phyloP scores from a whole-genome alignment of 2,797 vertebrate species.

The Borostomias antarcticus region DNA sequence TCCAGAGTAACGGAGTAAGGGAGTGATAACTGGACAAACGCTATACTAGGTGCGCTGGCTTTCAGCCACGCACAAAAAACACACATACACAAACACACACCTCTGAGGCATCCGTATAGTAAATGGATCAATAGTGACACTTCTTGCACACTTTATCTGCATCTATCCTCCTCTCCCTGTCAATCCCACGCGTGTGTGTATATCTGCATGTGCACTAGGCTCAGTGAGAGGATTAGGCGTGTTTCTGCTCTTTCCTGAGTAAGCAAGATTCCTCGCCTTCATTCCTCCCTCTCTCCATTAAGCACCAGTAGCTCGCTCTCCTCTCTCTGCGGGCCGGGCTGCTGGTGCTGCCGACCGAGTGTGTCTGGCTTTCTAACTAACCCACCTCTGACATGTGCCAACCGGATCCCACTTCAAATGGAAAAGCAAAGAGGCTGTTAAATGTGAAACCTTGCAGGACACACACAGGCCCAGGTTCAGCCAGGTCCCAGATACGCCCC shows the following conservation, averaged over 20 bases:
- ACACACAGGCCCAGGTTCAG: no score
- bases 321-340: neutral
- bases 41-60: no score
- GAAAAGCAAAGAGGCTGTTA: neutral
- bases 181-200: slow-evolving; percentile 22
- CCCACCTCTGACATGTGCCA: neutral
- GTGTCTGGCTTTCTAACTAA: no score
- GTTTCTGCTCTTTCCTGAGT: slow-evolving; percentile 53
- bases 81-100: slow-evolving; percentile 9
- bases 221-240: slow-evolving; percentile 60
- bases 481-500: neutral
- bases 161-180: no score
- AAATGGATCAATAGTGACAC: slow-evolving; percentile 66
- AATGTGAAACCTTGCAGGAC: no score
- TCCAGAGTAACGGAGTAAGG: no score
- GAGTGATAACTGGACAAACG: no score
- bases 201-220: slow-evolving; percentile 31
- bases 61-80: no score
- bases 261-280: slow-evolving; percentile 44
- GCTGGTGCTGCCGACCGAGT: neutral
- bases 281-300: neutral
- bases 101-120: slow-evolving; percentile 52
- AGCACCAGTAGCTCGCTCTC: slow-evolving; percentile 1
- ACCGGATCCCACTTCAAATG: neutral
- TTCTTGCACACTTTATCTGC: slow-evolving; percentile 29